Conservation (phyloP, 1,140 invertebrate species). For the Acromyrmex charruanus region DNA sequence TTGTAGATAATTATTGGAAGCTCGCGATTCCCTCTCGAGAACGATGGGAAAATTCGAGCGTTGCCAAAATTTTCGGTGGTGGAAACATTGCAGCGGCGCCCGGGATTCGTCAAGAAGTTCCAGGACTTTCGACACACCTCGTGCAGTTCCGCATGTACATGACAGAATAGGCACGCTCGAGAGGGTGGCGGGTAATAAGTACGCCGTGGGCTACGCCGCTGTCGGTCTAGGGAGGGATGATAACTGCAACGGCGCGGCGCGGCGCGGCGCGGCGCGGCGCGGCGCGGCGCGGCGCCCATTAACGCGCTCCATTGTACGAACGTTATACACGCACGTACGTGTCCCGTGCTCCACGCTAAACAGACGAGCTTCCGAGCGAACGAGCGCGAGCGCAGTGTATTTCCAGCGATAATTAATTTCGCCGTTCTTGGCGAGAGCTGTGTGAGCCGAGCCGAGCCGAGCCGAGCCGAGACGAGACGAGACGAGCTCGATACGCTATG, state of each 20-base stretch:
- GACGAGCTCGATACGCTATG: background rate
- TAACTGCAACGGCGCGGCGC: constrained; percentile 44
- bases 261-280: background rate
- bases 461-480: background rate
- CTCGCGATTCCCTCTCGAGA: background rate
- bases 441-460: background rate
- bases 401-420: constrained; percentile 65
- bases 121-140: constrained; percentile 35
- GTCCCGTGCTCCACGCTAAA: constrained; percentile 56
- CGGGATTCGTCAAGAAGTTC: constrained; percentile 20
- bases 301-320: constrained; percentile 61
- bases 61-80: background rate
- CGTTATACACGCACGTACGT: constrained; percentile 64
- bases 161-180: constrained; percentile 50
- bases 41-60: background rate
- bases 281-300: constrained; percentile 39
- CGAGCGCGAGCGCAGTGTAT: constrained; percentile 47
- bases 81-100: background rate
- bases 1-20: background rate
- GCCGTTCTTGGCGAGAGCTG: constrained; percentile 38
- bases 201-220: constrained; percentile 36
- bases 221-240: constrained; percentile 36
- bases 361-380: constrained; percentile 38
- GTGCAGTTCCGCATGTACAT: constrained; percentile 44
- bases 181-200: constrained; percentile 47